Percentiles rank a stretch among this genome's conserved stretches.
phyloP scores from a whole-genome alignment of 92 coral and sea anemone species.

The Phenganax subtilis region DNA sequence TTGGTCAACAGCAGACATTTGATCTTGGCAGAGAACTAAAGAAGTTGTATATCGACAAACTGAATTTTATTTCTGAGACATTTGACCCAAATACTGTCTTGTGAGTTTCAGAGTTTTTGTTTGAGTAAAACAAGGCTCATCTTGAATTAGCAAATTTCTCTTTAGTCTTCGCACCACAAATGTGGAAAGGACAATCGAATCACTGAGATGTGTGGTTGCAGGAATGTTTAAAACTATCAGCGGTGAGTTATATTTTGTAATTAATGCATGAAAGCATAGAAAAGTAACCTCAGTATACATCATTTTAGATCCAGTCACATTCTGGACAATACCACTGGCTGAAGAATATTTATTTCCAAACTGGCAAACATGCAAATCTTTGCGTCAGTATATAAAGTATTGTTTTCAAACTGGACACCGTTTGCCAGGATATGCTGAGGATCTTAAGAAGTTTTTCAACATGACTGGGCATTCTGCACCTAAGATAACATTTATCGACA shows the following conservation, averaged over 20 bases:
- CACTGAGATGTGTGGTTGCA: conserved; percentile 82
- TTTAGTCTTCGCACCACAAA: conserved; percentile 75
- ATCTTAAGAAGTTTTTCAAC: conserved; percentile 42
- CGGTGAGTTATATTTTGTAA: background rate
- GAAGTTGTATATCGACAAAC: conserved; percentile 57
- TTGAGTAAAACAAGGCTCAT: background rate
- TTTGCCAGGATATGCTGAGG: conserved; percentile 46
- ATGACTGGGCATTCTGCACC: conserved; percentile 39
- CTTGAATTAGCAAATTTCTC: background rate
- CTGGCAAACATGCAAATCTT: conserved; percentile 20
- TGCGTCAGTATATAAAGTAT: conserved; percentile 33
- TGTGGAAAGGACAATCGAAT: conserved; percentile 77
- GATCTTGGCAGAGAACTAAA: conserved; percentile 58
- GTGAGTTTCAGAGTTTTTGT: conserved; percentile 51
- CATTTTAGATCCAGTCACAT: conserved; percentile 29
- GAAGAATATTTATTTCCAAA: conserved; percentile 32
- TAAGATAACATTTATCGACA: conserved; percentile 15
- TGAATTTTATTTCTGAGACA: conserved; percentile 51
- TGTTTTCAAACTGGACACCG: conserved; percentile 25
- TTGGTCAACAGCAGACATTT: conserved; percentile 85
- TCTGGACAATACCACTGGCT: conserved; percentile 29
- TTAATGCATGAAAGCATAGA: background rate
- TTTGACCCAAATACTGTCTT: conserved; percentile 61
- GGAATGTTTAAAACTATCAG: conserved; percentile 64
- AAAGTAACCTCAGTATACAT: background rate